Conservation (phyloP, 2,113 vertebrate genomes). For the Apteryx mantelli region DNA sequence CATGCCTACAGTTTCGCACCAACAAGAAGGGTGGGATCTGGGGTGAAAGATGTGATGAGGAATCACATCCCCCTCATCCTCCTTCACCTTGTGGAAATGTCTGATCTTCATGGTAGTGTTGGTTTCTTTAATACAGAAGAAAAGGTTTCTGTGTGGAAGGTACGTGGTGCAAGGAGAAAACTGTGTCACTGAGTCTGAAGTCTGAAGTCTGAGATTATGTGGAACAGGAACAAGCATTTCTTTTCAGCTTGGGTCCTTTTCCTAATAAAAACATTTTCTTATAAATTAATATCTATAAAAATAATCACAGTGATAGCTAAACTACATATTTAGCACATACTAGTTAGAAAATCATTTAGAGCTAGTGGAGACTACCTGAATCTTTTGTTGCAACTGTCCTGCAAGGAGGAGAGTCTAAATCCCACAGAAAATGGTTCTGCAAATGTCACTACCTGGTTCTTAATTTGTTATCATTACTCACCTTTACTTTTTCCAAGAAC, state of each 20-base stretch:
- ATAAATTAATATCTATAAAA: no score
- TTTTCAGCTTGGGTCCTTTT: no score
- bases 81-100: background rate
- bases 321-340: no score
- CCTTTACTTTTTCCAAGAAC: background rate
- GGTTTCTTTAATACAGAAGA: background rate
- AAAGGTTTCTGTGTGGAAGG: background rate
- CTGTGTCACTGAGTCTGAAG: no score
- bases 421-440: background rate
- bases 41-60: background rate
- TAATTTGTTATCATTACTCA: background rate
- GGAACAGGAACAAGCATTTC: no score
- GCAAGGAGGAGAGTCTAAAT: background rate
- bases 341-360: no score
- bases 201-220: no score
- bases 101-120: background rate
- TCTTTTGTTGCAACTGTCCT: no score
- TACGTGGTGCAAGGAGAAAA: no score
- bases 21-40: background rate
- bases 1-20: background rate
- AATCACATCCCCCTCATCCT: background rate
- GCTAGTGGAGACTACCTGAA: no score
- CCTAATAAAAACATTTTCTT: no score
- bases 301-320: no score
- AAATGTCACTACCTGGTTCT: background rate